Evolutionary conservation across 2,113 vertebrate genomes (phyloP).

Genomic region (Thermophis baileyi): DNA sequence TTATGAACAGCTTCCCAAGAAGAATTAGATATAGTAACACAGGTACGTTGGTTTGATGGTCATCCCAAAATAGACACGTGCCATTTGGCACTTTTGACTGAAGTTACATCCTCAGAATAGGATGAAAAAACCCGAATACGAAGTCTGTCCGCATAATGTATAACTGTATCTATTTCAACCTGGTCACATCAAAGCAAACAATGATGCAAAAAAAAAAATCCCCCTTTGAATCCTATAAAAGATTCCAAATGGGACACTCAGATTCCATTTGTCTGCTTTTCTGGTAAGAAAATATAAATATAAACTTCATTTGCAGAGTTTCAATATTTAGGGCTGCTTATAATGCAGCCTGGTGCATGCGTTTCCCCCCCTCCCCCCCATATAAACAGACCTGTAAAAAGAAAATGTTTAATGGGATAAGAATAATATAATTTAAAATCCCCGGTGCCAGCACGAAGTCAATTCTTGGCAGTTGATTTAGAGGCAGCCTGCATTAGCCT

Average conservation of each 20-base stretch:
- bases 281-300: neutral
- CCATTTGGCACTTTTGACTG: neutral
- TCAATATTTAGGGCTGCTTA: conserved; percentile 18
- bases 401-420: conserved; percentile 39
- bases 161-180: neutral
- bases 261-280: conserved; percentile 17
- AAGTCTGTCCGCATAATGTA: neutral
- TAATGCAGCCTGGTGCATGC: conserved; percentile 41
- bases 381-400: conserved; percentile 49
- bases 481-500: conserved; percentile 67
- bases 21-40: neutral
- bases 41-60: neutral
- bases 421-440: neutral
- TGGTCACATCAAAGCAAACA: neutral
- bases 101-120: fast-evolving
- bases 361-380: conserved; percentile 32
- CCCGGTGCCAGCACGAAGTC: conserved; percentile 60
- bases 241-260: neutral
- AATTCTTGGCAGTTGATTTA: conserved; percentile 73
- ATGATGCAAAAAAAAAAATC: neutral
- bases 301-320: conserved; percentile 38
- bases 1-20: neutral
- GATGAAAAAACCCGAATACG: neutral
- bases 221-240: neutral
- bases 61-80: neutral